Conservation (phyloP, 2,888 invertebrate genomes). For the Pediacus dermestoides region DNA sequence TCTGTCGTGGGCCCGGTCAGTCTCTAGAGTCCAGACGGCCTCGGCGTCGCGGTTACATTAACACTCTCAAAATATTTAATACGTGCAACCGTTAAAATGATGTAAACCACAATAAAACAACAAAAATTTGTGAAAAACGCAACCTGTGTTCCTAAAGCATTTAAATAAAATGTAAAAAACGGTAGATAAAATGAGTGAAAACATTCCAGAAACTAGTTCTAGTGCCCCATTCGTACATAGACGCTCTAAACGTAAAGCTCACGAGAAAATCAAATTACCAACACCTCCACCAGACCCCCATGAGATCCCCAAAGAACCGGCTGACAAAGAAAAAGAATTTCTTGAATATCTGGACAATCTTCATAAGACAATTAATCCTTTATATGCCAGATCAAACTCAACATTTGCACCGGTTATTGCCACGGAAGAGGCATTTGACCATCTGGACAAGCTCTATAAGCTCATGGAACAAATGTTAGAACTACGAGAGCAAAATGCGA, state of each 20-base stretch:
- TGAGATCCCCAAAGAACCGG: constrained; percentile 4
- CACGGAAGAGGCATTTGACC: constrained; percentile 68
- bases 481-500: constrained; percentile 68
- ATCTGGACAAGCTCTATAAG: constrained; percentile 73
- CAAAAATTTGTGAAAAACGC: constrained; percentile 5
- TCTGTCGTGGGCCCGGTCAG: constrained; percentile 36
- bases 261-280: constrained; percentile 43
- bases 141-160: constrained; percentile 4
- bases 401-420: constrained; percentile 57
- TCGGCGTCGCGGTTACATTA: constrained; percentile 16
- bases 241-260: constrained; percentile 28
- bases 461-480: constrained; percentile 73
- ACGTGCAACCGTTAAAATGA: constrained; percentile 12
- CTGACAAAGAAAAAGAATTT: constrained; percentile 43
- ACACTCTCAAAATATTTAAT: too few species aligned
- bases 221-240: constrained; percentile 17
- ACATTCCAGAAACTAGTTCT: constrained; percentile 24
- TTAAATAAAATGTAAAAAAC: constrained; percentile 10
- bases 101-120: constrained; percentile 8
- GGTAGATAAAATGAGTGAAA: constrained; percentile 30
- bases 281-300: constrained; percentile 51
- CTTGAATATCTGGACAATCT: constrained; percentile 50
- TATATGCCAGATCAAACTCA: constrained; percentile 52
- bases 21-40: constrained; percentile 37
- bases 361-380: constrained; percentile 33